Evolutionary conservation across 2,797 vertebrate species (phyloP).

Genomic region (Sardinella longiceps): DNA sequence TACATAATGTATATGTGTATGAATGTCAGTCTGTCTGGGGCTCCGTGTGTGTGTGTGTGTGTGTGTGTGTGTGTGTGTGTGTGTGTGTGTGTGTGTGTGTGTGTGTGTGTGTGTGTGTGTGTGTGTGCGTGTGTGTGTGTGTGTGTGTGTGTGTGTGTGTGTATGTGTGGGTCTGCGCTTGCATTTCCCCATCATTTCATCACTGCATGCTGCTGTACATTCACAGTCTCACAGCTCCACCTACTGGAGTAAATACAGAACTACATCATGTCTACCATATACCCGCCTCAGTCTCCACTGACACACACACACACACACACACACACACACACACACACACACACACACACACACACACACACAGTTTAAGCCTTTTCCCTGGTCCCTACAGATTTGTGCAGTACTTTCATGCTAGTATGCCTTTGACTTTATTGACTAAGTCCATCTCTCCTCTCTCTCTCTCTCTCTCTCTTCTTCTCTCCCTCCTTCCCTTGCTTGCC

Average conservation of each 20-base stretch:
- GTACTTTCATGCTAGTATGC: neutral
- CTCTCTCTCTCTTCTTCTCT: neutral
- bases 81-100: neutral
- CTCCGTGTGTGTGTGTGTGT: no score
- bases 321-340: neutral
- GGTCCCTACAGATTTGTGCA: neutral
- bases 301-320: neutral
- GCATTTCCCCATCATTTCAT: neutral
- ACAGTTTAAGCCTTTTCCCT: neutral
- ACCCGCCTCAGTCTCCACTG: no score
- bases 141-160: neutral
- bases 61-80: neutral
- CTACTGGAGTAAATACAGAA: slow-evolving; percentile 49
- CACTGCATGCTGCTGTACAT: slow-evolving; percentile 13
- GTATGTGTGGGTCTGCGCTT: no score
- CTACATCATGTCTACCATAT: neutral
- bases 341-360: neutral
- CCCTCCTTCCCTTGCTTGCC: neutral
- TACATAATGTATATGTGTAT: no score
- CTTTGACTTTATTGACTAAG: slow-evolving; percentile 26
- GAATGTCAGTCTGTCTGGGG: no score
- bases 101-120: no score
- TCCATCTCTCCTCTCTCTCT: neutral
- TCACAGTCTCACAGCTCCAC: slow-evolving; percentile 52
- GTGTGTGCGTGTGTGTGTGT: neutral